Conservation (phyloP, 2,113 vertebrate genomes). For the Eurypyga helias region DNA sequence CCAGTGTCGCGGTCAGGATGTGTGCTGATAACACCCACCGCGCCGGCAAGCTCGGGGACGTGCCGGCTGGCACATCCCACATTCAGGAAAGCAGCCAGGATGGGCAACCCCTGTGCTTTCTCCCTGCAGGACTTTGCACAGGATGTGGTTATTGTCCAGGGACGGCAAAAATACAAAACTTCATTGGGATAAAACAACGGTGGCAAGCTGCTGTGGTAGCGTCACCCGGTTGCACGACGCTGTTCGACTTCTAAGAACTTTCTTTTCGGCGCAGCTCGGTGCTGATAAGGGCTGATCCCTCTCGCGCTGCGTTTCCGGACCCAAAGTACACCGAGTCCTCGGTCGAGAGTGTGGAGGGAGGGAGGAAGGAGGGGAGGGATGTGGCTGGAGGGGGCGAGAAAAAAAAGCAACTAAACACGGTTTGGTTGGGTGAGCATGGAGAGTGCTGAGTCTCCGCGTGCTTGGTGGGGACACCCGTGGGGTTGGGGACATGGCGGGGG, state of each 20-base stretch:
- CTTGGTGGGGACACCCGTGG: neutral
- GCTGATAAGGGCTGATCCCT: constrained; percentile 42
- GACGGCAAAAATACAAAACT: neutral
- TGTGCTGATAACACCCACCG: neutral
- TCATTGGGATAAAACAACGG: neutral
- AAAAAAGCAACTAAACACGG: neutral
- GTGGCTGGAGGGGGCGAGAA: no score
- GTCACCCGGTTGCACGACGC: neutral
- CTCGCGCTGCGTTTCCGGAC: constrained; percentile 17
- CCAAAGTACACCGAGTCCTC: constrained; percentile 20
- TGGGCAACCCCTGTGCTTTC: accelerated
- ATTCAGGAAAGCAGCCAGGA: neutral
- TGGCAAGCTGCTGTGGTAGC: neutral
- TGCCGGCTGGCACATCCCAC: accelerated
- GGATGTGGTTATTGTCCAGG: accelerated
- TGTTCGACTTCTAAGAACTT: constrained; percentile 56
- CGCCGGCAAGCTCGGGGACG: accelerated
- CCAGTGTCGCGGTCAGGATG: accelerated
- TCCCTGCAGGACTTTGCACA: accelerated
- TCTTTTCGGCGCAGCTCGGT: neutral
- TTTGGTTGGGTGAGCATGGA: neutral
- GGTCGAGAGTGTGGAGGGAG: neutral
- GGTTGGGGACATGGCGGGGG: accelerated
- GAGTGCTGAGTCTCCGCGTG: no score
- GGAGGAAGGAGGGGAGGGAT: neutral